Conservation (phyloP, 2,797 vertebrate genomes). For the Columba guinea region DNA sequence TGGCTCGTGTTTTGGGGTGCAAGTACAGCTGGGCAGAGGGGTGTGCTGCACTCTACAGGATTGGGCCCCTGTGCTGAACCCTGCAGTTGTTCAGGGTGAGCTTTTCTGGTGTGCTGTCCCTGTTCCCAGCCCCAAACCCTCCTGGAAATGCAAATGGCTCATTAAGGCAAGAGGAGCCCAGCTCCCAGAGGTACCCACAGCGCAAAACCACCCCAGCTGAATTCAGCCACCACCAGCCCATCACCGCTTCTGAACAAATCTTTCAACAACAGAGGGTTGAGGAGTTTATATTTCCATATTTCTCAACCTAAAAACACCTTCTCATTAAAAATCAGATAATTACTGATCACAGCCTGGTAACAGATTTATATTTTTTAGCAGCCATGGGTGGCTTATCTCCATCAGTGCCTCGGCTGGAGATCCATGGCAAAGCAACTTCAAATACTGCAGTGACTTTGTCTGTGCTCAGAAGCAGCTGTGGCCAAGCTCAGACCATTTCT, state of each 20-base stretch:
- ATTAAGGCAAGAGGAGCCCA: not conserved
- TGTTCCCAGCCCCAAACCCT: not conserved
- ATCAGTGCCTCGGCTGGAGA: not conserved
- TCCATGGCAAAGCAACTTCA: not conserved
- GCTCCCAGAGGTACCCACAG: fast-evolving
- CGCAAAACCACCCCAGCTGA: not conserved
- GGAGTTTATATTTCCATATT: slow-evolving; percentile 30
- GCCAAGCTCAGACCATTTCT: not conserved
- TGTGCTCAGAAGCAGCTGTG: not conserved
- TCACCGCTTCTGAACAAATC: slow-evolving; percentile 35
- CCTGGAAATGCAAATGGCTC: not conserved
- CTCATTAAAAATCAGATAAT: not conserved
- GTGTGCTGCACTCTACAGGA: not conserved
- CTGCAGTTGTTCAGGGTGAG: not conserved
- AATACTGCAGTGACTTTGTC: not conserved
- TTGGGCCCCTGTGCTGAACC: not conserved
- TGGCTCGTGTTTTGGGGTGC: not conserved
- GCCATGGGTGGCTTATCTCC: not conserved
- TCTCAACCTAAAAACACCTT: slow-evolving; percentile 20
- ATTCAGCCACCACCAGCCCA: slow-evolving; percentile 23
- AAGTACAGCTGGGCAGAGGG: not conserved
- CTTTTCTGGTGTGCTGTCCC: not conserved
- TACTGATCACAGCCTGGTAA: not conserved
- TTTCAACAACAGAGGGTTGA: slow-evolving; percentile 34
- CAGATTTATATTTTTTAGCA: not conserved